Conservation (phyloP, 2,888 invertebrate genomes). For the Imbricaverruca yamaguchii region DNA sequence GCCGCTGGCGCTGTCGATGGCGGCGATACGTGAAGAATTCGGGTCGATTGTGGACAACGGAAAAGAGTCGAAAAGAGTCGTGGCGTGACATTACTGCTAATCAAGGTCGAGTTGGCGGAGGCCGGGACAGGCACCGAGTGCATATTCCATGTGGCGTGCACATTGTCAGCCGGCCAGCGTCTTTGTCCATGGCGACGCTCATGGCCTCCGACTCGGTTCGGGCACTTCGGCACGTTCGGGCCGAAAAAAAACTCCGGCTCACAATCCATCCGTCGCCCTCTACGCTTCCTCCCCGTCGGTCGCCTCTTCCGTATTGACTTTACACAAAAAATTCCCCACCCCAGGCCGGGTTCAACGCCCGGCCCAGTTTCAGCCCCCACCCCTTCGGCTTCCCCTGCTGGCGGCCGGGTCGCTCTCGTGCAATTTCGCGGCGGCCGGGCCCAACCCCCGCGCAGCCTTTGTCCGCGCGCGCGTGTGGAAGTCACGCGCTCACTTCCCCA, state of each 20-base stretch:
- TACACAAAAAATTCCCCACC: constrained; percentile 8
- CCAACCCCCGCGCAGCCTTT: background rate
- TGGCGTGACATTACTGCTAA: background rate
- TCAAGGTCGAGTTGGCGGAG: background rate
- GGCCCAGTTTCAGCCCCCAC: constrained; percentile 9
- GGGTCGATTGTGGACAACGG: too few species aligned
- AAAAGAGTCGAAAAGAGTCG: background rate
- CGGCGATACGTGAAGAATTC: too few species aligned
- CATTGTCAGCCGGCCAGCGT: too few species aligned
- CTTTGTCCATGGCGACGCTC: too few species aligned
- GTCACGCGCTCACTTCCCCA: background rate
- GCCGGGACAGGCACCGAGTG: background rate
- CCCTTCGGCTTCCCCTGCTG: background rate
- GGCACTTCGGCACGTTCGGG: background rate
- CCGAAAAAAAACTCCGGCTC: background rate
- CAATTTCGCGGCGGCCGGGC: background rate
- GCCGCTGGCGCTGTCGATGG: too few species aligned
- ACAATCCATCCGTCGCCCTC: background rate
- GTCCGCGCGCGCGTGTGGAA: background rate
- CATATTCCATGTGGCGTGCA: background rate
- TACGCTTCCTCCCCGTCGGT: background rate
- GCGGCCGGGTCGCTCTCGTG: background rate
- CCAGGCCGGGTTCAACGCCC: constrained; percentile 13
- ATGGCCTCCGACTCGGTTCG: too few species aligned
- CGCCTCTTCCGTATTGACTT: constrained; percentile 9